A percentile compares a stretch with the other conserved stretches of the same genome.
Evolutionary conservation across 2,113 vertebrate species (phyloP).

Genomic region (Leptobrachium ailaonicum): DNA sequence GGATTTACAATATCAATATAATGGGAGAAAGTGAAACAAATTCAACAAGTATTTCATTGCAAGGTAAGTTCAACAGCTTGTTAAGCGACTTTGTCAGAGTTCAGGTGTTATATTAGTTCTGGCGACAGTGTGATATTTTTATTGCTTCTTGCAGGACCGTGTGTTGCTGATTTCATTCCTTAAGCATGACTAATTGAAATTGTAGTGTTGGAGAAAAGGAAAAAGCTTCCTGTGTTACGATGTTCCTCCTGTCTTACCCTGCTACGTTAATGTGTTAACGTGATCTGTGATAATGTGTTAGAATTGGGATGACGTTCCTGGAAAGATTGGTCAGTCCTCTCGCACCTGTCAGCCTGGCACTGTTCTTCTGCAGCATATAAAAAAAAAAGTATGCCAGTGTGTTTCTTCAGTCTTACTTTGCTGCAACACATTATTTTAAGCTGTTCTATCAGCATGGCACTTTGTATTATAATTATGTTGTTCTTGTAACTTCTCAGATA

Average conservation of each 20-base stretch:
- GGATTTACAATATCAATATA: conserved; percentile 50
- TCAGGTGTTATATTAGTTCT: conserved; percentile 42
- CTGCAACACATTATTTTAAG: not conserved
- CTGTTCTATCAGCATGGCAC: not conserved
- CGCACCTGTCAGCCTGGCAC: conserved; percentile 31
- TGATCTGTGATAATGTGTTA: conserved; percentile 11
- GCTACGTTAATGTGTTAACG: conserved; percentile 37
- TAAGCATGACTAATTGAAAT: conserved; percentile 41
- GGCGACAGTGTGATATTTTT: conserved; percentile 13
- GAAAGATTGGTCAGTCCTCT: conserved; percentile 4
- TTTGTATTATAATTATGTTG: not conserved
- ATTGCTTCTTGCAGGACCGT: not conserved
- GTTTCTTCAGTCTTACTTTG: not conserved
- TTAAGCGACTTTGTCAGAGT: not conserved
- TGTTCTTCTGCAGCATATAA: not conserved
- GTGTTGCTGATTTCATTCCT: conserved; percentile 34
- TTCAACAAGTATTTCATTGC: conserved; percentile 55
- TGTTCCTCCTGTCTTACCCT: conserved; percentile 27
- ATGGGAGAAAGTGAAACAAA: conserved; percentile 71
- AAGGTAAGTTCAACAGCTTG: conserved; percentile 68
- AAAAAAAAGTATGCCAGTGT: not conserved
- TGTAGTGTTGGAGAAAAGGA: conserved; percentile 14
- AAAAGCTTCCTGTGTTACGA: conserved; percentile 11
- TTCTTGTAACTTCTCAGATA: not conserved
- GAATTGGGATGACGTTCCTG: conserved; percentile 24